These are phyloP conservation scores for Lithophane semibrunnea DNA, from an alignment of 2,888 invertebrate genomes.

Conservation along the genomic window DNA sequence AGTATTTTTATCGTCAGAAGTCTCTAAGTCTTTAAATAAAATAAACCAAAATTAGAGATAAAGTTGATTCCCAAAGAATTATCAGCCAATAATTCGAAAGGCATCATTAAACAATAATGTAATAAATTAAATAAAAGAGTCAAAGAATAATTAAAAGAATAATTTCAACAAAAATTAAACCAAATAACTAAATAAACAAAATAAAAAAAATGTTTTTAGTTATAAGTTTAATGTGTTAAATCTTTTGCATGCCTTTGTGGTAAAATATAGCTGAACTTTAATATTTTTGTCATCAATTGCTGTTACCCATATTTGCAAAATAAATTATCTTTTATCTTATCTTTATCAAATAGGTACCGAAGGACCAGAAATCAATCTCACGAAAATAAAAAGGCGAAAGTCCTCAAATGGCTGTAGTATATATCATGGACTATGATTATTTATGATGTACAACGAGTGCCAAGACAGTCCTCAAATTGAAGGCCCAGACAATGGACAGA, in stretches of 20 bases:
- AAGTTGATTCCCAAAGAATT: constrained; percentile 71
- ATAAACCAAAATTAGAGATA: not conserved
- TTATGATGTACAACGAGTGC: constrained; percentile 61
- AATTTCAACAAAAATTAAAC: too few species aligned
- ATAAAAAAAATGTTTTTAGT: too few species aligned
- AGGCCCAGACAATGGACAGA: constrained; percentile 65
- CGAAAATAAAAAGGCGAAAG: constrained; percentile 38
- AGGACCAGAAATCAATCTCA: constrained; percentile 40
- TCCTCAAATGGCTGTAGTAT: constrained; percentile 41
- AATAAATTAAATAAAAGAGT: not conserved
- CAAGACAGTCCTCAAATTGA: constrained; percentile 49
- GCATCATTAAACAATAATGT: constrained; percentile 54
- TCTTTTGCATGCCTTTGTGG: too few species aligned
- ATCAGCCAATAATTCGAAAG: constrained; percentile 79
- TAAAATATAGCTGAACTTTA: too few species aligned
- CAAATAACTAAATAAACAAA: too few species aligned
- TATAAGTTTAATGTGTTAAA: too few species aligned
- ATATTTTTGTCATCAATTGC: too few species aligned
- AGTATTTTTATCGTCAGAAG: not conserved
- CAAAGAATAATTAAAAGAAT: not conserved
- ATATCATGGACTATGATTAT: constrained; percentile 59
- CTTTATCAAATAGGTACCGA: not conserved
- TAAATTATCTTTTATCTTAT: too few species aligned
- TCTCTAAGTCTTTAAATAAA: not conserved
- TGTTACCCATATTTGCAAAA: too few species aligned